Evolutionary conservation across 2,888 invertebrate genomes (phyloP).

Genomic region (Rotaria macrura): DNA sequence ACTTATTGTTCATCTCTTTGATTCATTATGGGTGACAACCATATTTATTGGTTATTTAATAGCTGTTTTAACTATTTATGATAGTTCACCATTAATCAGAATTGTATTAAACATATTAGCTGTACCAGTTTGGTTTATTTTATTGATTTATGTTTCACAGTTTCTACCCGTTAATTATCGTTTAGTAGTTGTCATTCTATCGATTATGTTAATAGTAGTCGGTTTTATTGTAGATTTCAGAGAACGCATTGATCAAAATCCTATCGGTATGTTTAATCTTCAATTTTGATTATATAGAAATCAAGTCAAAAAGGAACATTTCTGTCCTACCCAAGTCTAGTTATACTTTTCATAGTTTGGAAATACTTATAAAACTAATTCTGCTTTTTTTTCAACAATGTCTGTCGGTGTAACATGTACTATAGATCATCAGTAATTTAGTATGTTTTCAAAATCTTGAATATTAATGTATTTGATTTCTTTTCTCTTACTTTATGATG

Average conservation of each 20-base stretch:
- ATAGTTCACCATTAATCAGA: background rate
- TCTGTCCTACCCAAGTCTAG: no score
- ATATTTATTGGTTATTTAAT: background rate
- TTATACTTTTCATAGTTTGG: no score
- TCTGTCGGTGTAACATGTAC: no score
- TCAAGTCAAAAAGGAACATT: no score
- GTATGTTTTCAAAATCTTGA: no score
- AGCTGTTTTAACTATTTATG: background rate
- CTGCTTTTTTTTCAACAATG: no score
- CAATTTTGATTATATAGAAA: background rate
- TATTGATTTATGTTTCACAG: background rate
- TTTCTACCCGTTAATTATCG: background rate
- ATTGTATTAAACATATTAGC: background rate
- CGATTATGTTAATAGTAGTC: background rate
- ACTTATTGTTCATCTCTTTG: background rate
- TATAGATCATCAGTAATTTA: no score
- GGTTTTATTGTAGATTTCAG: background rate
- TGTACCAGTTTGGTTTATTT: background rate
- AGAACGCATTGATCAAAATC: background rate
- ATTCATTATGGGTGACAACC: background rate
- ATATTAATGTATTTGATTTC: no score
- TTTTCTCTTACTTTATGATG: no score
- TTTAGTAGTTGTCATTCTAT: background rate
- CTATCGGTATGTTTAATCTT: background rate
- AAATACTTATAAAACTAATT: no score